Evolutionary conservation across 2,888 invertebrate genomes (phyloP), one percentile per base, ranked within the genome.

Genomic region (Melipona bicolor): DNA sequence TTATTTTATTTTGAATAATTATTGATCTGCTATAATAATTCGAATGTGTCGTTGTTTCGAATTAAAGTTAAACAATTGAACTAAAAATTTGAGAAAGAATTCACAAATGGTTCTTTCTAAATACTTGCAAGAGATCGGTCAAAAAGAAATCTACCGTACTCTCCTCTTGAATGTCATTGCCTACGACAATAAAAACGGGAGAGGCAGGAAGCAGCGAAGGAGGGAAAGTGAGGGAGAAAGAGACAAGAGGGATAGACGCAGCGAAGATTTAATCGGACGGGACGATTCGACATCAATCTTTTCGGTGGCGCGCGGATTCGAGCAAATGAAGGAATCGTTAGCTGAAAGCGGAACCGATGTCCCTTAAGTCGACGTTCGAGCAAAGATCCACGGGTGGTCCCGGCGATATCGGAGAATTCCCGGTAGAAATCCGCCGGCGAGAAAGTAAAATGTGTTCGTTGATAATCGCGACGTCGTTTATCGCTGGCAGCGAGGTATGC

Each of bases 261-360:
- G 56, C 85, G 86, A 86, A 87, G 90, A 86, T 90, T 92, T 90
- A 91, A 91, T 91, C 89, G 83, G 84, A 84, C 76, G 68, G 81
- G 86, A 77, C 88, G 79, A 87, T 90, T 86, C 83, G 71, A 32
- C 87, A 87, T 90, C 76, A 79, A 88, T 88, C 85, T 81, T 85
- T 81, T 79, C 76, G 71, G 79, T 76, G 4, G 79, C 71, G 75
- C 68, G 59, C 54, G 52, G 78, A 83, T 84, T 77, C 85, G 81
- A 83, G 59, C 67, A 62, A 83, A 76, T 19, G 81, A 62, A 77
- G 77, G 82, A 83, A 77, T 85, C 82, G 79, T 71, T 81, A 61
- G 79, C 72, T 61, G 69, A 77, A 76, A 74, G 73, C 76, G 72
- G 75, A 77, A 78, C 73, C 69, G 67, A 56, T 64, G 68, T 73